Conservation (phyloP, 2,888 invertebrate genomes). For the Polydrusus tereticollis region DNA sequence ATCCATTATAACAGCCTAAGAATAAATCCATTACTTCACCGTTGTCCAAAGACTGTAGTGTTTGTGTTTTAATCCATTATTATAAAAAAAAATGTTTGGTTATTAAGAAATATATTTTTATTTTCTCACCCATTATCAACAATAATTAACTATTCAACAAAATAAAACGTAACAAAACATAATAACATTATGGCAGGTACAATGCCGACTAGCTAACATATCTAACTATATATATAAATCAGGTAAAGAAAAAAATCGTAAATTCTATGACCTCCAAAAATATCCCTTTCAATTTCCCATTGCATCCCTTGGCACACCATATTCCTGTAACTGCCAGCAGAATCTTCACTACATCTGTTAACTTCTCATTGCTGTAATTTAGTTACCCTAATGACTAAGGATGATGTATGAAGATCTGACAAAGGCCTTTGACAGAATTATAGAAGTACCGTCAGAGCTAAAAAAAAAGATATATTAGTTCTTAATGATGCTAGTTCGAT, state of each 20-base stretch:
- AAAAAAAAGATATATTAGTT: not conserved
- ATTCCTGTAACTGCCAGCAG: slow-evolving; percentile 9
- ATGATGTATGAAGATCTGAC: slow-evolving; percentile 21
- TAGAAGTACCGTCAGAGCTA: not conserved
- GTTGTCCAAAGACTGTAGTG: no score
- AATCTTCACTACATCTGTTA: not conserved
- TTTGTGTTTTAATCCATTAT: no score
- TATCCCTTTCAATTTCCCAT: not conserved
- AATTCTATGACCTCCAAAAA: slow-evolving; percentile 23
- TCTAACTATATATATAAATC: not conserved
- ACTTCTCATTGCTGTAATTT: slow-evolving; percentile 29
- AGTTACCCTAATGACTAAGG: slow-evolving; percentile 29
- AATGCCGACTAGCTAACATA: slow-evolving; percentile 14
- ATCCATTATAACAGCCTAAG: no score
- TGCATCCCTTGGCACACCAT: not conserved
- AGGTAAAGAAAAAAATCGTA: slow-evolving; percentile 8
- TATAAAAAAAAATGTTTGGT: no score
- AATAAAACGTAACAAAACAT: not conserved
- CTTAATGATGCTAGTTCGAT: not conserved
- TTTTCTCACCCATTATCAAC: no score
- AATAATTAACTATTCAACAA: no score
- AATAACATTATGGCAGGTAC: slow-evolving; percentile 9
- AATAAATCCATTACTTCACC: no score
- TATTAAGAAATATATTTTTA: no score
- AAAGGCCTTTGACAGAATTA: slow-evolving; percentile 8